A percentile compares a stretch with the other conserved stretches of the same genome.
Evolutionary conservation across 2,888 invertebrate genomes (phyloP).

Genomic region (Ochropleura plecta): DNA sequence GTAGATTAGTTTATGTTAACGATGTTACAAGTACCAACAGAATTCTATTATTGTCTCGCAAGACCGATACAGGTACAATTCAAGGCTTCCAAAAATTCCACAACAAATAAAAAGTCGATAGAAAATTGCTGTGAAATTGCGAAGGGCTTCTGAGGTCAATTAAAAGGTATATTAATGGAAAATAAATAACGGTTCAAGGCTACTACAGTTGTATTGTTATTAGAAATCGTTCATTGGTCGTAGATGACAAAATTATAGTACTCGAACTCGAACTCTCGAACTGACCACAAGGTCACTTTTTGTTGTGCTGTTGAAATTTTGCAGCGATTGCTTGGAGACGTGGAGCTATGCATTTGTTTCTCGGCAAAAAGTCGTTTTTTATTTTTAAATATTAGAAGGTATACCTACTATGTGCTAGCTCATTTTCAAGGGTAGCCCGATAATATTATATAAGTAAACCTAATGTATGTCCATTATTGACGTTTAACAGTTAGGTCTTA

Average conservation of each 20-base stretch:
- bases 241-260: constrained; percentile 79
- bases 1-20: constrained; percentile 44
- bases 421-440: background rate
- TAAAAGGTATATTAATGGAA: constrained; percentile 72
- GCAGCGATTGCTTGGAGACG: constrained; percentile 66
- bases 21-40: constrained; percentile 16
- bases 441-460: background rate
- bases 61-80: constrained; percentile 11
- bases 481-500: background rate
- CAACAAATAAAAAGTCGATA: background rate
- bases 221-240: constrained; percentile 83
- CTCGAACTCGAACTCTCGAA: constrained; percentile 80
- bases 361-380: constrained; percentile 1
- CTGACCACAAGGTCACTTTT: constrained; percentile 85
- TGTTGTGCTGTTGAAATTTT: constrained; percentile 79
- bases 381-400: background rate
- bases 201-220: constrained; percentile 60
- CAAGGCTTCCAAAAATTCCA: constrained; percentile 26
- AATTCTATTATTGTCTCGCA: constrained; percentile 16
- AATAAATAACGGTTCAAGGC: constrained; percentile 77
- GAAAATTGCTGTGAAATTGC: constrained; percentile 36
- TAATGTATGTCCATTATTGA: background rate
- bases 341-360: constrained; percentile 66
- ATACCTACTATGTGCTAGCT: background rate
- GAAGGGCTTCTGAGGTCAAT: constrained; percentile 64